phyloP scores from a whole-genome alignment of 2,113 vertebrate genomes.

The Eclectus roratus region DNA sequence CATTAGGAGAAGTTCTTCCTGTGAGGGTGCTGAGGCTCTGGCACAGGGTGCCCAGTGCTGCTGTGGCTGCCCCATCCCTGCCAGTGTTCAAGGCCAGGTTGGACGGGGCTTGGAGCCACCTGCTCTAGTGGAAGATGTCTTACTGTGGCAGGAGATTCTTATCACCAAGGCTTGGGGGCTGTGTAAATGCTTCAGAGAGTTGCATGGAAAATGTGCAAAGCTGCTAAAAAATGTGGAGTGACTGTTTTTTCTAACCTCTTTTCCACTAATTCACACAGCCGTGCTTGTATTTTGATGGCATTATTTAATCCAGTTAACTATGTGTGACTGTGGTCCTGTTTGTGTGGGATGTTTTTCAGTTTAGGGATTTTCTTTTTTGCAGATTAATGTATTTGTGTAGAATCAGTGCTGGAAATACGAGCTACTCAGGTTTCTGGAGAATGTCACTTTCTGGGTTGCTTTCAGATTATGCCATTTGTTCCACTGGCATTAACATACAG shows the following conservation, averaged over 20 bases:
- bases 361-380: neutral
- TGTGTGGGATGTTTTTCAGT: neutral
- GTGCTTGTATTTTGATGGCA: neutral
- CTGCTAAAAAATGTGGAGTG: neutral
- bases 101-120: neutral
- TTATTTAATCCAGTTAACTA: neutral
- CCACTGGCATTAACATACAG: neutral
- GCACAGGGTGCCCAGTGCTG: neutral
- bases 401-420: rapidly evolving
- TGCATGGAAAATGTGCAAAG: neutral
- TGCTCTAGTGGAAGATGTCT: neutral
- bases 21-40: neutral
- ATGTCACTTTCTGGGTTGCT: neutral
- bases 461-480: neutral
- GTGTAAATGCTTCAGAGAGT: neutral
- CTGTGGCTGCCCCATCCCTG: neutral
- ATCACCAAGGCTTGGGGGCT: neutral
- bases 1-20: neutral
- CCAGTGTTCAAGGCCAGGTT: neutral
- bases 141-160: neutral
- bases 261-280: neutral
- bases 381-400: neutral
- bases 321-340: neutral
- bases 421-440: neutral
- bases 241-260: neutral